phyloP scores from a whole-genome alignment of 1,140 invertebrate species.

The Drosophila rufa region DNA sequence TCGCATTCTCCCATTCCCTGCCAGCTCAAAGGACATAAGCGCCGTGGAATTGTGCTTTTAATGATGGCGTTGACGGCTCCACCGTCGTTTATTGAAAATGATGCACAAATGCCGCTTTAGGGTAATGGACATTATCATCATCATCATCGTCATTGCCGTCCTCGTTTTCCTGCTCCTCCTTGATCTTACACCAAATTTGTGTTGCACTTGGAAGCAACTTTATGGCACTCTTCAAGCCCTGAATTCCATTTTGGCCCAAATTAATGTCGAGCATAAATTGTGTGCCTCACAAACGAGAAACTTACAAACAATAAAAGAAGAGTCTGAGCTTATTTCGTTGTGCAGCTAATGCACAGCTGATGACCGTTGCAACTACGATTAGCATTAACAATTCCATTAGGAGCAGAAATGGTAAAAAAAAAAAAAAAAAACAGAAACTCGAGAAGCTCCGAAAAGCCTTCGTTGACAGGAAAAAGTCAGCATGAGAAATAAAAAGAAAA shows the following conservation, averaged over 20 bases:
- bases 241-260: constrained; percentile 57
- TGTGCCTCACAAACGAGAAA: constrained; percentile 32
- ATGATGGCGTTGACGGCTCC: constrained; percentile 55
- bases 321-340: constrained; percentile 13
- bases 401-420: constrained; percentile 45
- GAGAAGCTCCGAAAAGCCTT: constrained; percentile 47
- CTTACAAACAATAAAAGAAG: constrained; percentile 33
- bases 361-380: constrained; percentile 32
- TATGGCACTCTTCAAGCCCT: constrained; percentile 31
- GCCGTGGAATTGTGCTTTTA: constrained; percentile 59
- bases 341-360: too few relatives aligned
- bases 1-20: background rate
- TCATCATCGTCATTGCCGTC: constrained; percentile 29
- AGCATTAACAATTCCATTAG: constrained; percentile 80
- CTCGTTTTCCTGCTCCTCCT: too few relatives aligned
- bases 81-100: constrained; percentile 71
- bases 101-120: constrained; percentile 64
- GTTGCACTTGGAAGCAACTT: constrained; percentile 40
- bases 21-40: constrained; percentile 21
- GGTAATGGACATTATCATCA: constrained; percentile 30
- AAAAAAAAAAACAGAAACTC: constrained; percentile 20
- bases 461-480: constrained; percentile 49
- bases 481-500: background rate
- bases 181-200: constrained; percentile 22
- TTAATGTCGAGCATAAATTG: constrained; percentile 54